These are phyloP conservation scores for Psilanteris sp. DNA, from an alignment of 1,140 invertebrate species.

Conservation along the genomic window DNA sequence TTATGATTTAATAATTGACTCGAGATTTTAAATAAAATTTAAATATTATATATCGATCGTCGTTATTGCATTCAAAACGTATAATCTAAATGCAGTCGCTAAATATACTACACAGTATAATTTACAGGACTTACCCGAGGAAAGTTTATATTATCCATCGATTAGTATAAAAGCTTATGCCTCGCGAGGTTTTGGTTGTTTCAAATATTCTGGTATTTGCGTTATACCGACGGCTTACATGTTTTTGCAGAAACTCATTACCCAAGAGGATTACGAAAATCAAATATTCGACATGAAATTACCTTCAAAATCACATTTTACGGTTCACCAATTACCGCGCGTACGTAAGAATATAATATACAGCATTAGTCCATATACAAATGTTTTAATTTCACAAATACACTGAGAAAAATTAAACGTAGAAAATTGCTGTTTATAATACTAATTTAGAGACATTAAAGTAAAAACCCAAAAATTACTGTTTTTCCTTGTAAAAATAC, in stretches of 20 bases:
- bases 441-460: too few species aligned
- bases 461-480: too few species aligned
- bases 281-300: slow-evolving; percentile 65
- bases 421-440: too few species aligned
- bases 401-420: too few species aligned
- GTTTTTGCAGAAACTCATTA: slow-evolving; percentile 73
- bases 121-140: slow-evolving; percentile 76
- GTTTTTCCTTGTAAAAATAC: too few species aligned
- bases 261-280: slow-evolving; percentile 70
- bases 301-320: slow-evolving; percentile 25
- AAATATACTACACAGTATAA: too few species aligned
- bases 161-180: slow-evolving; percentile 82
- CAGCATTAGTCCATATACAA: not conserved
- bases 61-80: too few species aligned
- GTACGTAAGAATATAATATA: slow-evolving; percentile 41
- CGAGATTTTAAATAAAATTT: too few species aligned
- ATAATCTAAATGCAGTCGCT: too few species aligned
- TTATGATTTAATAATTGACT: too few species aligned
- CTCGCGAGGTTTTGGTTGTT: slow-evolving; percentile 82
- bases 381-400: too few species aligned
- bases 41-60: too few species aligned
- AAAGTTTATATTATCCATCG: slow-evolving; percentile 79
- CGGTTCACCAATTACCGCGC: slow-evolving; percentile 6
- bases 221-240: slow-evolving; percentile 71
- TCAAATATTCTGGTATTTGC: slow-evolving; percentile 80